Conservation (phyloP, 2,888 invertebrate species). For the Papilio protenor region DNA sequence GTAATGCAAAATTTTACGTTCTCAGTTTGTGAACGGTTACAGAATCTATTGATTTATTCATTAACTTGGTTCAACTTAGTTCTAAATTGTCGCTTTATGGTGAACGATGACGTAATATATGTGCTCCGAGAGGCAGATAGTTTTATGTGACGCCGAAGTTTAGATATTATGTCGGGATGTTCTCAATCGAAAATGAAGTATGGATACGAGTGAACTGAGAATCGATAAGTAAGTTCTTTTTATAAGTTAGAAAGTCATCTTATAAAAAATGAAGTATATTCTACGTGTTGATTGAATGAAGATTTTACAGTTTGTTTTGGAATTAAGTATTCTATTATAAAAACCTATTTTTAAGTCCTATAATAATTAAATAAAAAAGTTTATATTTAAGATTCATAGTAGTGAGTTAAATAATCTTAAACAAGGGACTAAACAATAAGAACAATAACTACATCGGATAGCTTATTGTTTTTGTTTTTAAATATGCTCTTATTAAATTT, state of each 20-base stretch:
- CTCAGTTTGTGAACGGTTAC: conserved; percentile 51
- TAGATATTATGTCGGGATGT: conserved; percentile 37
- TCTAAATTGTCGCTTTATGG: conserved; percentile 52
- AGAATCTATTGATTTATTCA: conserved; percentile 69
- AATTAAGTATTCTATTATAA: no score
- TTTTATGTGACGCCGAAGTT: conserved; percentile 40
- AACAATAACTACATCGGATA: conserved; percentile 31
- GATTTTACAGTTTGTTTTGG: neutral
- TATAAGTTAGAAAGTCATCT: neutral
- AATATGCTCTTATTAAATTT: conserved; percentile 81
- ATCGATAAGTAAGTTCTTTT: conserved; percentile 21
- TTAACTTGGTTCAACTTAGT: conserved; percentile 62
- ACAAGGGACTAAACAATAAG: conserved; percentile 40
- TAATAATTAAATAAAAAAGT: neutral
- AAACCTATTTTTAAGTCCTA: no score
- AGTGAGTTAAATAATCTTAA: neutral
- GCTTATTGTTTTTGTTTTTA: conserved; percentile 77
- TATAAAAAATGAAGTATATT: neutral
- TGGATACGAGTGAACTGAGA: conserved; percentile 8
- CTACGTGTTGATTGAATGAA: neutral
- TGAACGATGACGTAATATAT: conserved; percentile 48
- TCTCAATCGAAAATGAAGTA: conserved; percentile 41
- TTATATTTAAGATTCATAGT: neutral
- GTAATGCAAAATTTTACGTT: conserved; percentile 63
- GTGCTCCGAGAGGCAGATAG: conserved; percentile 28